These are phyloP conservation scores for Blera fallax DNA, from an alignment of 2,888 invertebrate genomes.

Conservation along the genomic window DNA sequence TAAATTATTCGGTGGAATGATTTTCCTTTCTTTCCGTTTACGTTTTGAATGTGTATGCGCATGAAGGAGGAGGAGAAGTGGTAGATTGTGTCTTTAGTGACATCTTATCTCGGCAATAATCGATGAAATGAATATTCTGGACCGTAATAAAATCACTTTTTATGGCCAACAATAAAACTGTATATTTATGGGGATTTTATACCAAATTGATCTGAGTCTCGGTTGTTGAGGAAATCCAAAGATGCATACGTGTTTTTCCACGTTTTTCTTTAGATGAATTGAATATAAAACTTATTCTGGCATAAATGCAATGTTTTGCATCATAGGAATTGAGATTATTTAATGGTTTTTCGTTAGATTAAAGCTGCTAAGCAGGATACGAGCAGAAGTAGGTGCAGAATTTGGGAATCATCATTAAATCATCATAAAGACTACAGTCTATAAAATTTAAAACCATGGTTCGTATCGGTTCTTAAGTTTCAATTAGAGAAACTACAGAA, in stretches of 20 bases:
- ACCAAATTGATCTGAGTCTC: slow-evolving; percentile 49
- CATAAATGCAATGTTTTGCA: background rate
- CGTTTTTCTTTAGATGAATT: background rate
- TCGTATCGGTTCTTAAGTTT: too few relatives aligned
- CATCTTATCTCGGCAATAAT: slow-evolving; percentile 65
- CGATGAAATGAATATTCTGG: slow-evolving; percentile 71
- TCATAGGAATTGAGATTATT: too few relatives aligned
- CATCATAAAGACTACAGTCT: too few relatives aligned
- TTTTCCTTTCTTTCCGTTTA: background rate
- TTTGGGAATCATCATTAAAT: too few relatives aligned
- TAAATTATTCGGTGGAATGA: slow-evolving; percentile 55
- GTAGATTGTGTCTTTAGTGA: slow-evolving; percentile 15
- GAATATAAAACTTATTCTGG: background rate
- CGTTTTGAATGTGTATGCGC: background rate
- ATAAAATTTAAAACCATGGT: too few relatives aligned
- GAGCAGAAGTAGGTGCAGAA: too few relatives aligned
- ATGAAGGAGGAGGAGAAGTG: background rate
- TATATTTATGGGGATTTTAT: slow-evolving; percentile 67
- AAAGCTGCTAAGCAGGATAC: too few relatives aligned
- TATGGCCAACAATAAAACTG: slow-evolving; percentile 57
- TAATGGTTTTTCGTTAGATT: too few relatives aligned
- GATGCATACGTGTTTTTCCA: slow-evolving; percentile 23
- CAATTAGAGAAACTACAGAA: too few relatives aligned
- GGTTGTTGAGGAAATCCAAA: slow-evolving; percentile 43
- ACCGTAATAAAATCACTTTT: slow-evolving; percentile 70